Conservation (phyloP, 2,113 vertebrate species). For the Dromaius novaehollandiae region DNA sequence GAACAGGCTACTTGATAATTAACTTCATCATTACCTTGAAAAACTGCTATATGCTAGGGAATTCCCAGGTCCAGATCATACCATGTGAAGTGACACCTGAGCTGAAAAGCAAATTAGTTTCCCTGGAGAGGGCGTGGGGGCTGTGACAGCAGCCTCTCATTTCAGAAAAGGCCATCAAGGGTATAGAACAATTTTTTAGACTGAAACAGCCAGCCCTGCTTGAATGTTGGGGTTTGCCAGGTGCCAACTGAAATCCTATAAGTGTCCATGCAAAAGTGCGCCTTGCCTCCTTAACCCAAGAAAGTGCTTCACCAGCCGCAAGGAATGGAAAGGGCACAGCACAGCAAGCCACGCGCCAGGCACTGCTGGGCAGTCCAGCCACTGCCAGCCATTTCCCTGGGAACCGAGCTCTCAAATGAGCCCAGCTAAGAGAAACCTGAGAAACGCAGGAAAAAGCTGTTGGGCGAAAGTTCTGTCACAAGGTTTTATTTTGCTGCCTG, state of each 20-base stretch:
- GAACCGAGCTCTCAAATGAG: accelerated
- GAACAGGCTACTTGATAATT: neutral
- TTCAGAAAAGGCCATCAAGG: neutral
- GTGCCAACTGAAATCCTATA: neutral
- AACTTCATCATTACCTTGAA: neutral
- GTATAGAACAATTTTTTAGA: neutral
- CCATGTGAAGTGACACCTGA: neutral
- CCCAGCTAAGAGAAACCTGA: neutral
- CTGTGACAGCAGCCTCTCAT: neutral
- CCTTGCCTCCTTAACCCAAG: neutral
- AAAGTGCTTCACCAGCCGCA: neutral
- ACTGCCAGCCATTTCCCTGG: neutral
- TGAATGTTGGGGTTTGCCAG: neutral
- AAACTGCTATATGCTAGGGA: neutral
- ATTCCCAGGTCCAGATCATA: neutral
- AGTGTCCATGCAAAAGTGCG: neutral
- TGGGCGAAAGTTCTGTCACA: neutral
- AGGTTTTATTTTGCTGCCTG: neutral
- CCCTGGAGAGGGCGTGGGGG: too few species aligned
- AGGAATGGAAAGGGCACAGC: neutral
- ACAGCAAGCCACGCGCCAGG: neutral
- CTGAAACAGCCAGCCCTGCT: neutral
- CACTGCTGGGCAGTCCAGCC: neutral
- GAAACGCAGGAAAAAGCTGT: neutral
- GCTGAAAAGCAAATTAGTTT: neutral